Base-by-base conservation (phyloP, 2,888 invertebrate species). In the Pammene aurita region DNA sequence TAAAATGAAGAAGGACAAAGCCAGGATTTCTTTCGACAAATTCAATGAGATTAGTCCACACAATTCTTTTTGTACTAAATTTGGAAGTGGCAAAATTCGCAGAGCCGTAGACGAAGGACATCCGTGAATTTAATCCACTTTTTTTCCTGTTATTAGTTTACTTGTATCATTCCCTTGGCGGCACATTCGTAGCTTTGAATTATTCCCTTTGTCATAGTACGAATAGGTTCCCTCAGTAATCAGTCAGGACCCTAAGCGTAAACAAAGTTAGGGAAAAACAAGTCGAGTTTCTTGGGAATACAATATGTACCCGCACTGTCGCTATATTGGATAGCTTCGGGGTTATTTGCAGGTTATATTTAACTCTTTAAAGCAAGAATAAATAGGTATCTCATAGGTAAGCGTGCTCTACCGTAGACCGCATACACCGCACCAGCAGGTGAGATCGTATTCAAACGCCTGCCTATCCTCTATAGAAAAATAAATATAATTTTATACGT, bases 131-230 rank as follows among this genome's bases (percentile, higher is more conserved):
- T 63, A 63, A 63, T 64, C 68, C 63, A 44, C 50, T 52, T 58
- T 66, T n/a, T 58, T 64, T 52, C 57, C 63, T 26, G 35, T 58
- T 68, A 68, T 68, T 64, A 63, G 68, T 63, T 68, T 64, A 63
- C 57, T 38, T 42, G 50, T 54, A 52, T 67, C 38, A 11, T 50
- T 52, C 44, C 44, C 35, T 16, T 10, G 52, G 46, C 52, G 46
- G 48, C 56, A 50, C 56, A 18, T 42, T 38, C 46, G 58, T n/a
- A 34, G 44, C 58, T 52, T 63, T 38, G 52, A 64, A 58, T 64
- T 46, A 64, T 58, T 38, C 68, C 34, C 61, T 58, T 46, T 68
- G 57, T 63, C 63, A 63, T 68, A 57, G 67, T 67, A 68, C 52
- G 57, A 57, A 68, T 63, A 26, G 68, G 57, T 68, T 64, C 58